phyloP scores from a whole-genome alignment of 2,797 vertebrate genomes.

The Ceryle rudis region DNA sequence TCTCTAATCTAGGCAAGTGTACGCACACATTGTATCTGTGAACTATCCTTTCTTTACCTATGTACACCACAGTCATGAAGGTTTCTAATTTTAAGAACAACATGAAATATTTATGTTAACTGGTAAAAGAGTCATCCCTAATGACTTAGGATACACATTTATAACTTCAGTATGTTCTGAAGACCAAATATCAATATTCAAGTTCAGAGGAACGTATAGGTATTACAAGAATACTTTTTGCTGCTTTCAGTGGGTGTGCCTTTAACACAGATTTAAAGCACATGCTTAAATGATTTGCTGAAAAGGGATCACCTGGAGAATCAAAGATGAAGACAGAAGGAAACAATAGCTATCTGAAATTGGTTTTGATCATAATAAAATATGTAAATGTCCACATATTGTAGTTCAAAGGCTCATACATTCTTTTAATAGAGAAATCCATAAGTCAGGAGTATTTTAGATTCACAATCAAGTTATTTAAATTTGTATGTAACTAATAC shows the following conservation, averaged over 20 bases:
- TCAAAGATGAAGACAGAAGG: neutral
- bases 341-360: neutral
- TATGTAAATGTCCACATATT: neutral
- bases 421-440: neutral
- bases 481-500: neutral
- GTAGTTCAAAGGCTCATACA: neutral
- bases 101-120: neutral
- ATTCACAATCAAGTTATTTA: neutral
- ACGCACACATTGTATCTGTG: neutral
- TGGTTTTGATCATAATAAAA: neutral
- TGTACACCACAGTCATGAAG: accelerated
- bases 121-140: neutral
- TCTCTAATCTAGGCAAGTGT: neutral
- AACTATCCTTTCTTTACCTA: neutral
- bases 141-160: neutral
- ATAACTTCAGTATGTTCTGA: neutral
- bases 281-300: neutral
- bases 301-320: neutral
- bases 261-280: neutral
- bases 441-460: neutral
- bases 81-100: neutral
- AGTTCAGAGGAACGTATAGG: neutral
- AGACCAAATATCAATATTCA: neutral
- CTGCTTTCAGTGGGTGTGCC: neutral
- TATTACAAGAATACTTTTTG: neutral